Conservation (phyloP, 2,888 invertebrate species). For the Euplagia quadripunctaria region DNA sequence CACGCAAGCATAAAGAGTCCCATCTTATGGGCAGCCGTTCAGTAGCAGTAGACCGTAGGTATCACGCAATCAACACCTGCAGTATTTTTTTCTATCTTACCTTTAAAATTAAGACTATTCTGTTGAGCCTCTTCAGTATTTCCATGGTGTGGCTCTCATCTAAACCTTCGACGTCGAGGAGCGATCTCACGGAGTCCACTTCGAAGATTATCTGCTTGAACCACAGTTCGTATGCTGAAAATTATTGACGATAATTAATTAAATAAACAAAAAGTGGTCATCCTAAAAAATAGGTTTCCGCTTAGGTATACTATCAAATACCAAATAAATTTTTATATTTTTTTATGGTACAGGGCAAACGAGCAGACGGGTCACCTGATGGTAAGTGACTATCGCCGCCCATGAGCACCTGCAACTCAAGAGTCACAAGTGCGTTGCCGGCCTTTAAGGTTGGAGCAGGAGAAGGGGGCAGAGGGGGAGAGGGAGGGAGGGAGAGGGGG, state of each 20-base stretch:
- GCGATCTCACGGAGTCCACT: constrained; percentile 95
- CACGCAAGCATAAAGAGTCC: no score
- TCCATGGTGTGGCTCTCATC: constrained; percentile 97
- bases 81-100: constrained; percentile 59
- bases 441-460: no score
- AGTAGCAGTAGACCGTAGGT: no score
- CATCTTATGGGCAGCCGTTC: no score
- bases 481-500: no score
- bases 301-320: not conserved
- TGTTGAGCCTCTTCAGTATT: constrained; percentile 95
- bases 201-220: constrained; percentile 99
- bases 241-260: not conserved
- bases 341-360: no score
- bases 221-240: constrained; percentile 98
- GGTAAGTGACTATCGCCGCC: no score
- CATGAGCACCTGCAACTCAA: no score
- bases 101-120: constrained; percentile 97
- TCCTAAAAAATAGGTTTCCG: not conserved
- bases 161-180: constrained; percentile 92
- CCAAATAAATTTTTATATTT: not conserved
- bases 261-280: not conserved
- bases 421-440: no score
- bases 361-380: no score
- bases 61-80: no score
- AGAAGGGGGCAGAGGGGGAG: no score